phyloP scores from a whole-genome alignment of 2,888 invertebrate species.

The Tiphia femorata region DNA sequence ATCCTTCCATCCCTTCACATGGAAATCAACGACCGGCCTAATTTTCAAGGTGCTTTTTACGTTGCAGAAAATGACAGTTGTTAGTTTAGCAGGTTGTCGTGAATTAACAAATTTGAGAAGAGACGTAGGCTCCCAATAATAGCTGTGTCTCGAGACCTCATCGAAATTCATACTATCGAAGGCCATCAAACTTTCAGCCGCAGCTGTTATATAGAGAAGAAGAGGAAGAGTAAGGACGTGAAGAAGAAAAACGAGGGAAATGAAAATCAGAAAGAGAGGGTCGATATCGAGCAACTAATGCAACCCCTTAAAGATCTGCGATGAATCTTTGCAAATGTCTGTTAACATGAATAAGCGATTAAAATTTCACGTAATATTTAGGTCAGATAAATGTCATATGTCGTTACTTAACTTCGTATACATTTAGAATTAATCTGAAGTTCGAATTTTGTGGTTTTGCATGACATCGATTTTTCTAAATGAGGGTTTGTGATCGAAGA shows the following conservation, averaged over 20 bases:
- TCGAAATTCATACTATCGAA: conserved; percentile 9
- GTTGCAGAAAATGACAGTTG: conserved; percentile 7
- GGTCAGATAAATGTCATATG: too few species aligned
- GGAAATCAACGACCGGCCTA: conserved; percentile 24
- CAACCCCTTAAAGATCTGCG: too few species aligned
- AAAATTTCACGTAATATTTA: too few species aligned
- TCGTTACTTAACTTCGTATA: too few species aligned
- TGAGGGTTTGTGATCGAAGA: too few species aligned
- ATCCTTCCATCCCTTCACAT: conserved; percentile 45
- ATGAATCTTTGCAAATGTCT: too few species aligned
- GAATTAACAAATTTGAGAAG: background rate
- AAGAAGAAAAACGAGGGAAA: background rate
- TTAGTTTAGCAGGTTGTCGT: background rate
- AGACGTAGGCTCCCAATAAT: conserved; percentile 3
- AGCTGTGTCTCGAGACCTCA: conserved; percentile 2
- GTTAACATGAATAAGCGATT: too few species aligned
- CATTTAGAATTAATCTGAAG: too few species aligned
- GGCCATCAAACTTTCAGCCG: background rate
- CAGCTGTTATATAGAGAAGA: background rate
- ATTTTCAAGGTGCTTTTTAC: conserved; percentile 21
- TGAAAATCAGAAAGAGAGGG: background rate
- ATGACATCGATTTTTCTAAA: too few species aligned
- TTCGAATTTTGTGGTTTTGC: too few species aligned
- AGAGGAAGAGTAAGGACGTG: background rate
- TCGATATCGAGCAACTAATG: too few species aligned